Conservation (phyloP, 2,113 vertebrate species). For the Gadus macrocephalus region DNA sequence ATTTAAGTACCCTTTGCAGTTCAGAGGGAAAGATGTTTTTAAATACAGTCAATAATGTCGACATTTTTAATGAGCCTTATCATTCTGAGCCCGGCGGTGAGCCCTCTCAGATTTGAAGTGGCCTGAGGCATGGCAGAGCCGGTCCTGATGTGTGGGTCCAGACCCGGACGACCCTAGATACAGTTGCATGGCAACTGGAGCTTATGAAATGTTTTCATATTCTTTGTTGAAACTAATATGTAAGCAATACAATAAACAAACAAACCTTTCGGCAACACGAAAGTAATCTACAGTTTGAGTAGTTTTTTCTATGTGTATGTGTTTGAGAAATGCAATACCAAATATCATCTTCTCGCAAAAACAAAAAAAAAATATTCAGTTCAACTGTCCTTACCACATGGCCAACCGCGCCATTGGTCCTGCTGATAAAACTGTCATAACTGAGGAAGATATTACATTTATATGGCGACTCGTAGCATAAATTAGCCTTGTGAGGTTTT, state of each 20-base stretch:
- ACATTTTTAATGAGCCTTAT: constrained; percentile 71
- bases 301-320: too few species aligned
- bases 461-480: constrained; percentile 63
- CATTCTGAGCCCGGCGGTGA: constrained; percentile 64
- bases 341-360: too few species aligned
- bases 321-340: too few species aligned
- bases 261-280: too few species aligned
- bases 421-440: constrained; percentile 74
- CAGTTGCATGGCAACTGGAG: constrained; percentile 12
- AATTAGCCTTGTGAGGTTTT: constrained; percentile 72
- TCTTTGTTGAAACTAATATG: too few species aligned
- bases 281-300: too few species aligned
- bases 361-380: constrained; percentile 37
- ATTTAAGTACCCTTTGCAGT: constrained; percentile 69
- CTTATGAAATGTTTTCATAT: too few species aligned
- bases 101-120: constrained; percentile 56
- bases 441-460: constrained; percentile 66
- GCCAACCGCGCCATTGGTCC: constrained; percentile 64
- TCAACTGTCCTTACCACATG: constrained; percentile 56
- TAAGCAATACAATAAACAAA: too few species aligned
- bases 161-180: constrained; percentile 32
- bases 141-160: constrained; percentile 48
- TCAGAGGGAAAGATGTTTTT: constrained; percentile 66
- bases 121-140: constrained; percentile 62
- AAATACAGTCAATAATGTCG: constrained; percentile 73